Evolutionary conservation across 2,797 vertebrate genomes (phyloP).

Genomic region (Hoplostethus atlanticus): DNA sequence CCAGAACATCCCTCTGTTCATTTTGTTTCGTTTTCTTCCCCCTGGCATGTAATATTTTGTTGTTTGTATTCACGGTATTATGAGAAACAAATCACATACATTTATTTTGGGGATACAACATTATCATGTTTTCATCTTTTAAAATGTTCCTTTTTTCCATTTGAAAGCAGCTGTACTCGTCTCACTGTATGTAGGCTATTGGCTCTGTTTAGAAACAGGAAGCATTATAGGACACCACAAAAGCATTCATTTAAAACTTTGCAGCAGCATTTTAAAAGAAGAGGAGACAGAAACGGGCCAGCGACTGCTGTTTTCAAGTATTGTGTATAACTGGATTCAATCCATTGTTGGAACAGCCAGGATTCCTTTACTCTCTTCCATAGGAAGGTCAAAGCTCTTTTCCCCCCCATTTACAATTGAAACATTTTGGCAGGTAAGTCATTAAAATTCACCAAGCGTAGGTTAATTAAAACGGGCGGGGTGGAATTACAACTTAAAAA

Average conservation of each 20-base stretch:
- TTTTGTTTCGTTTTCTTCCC: constrained; percentile 75
- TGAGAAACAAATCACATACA: constrained; percentile 96
- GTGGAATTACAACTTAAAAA: constrained; percentile 89
- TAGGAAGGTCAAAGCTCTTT: constrained; percentile 92
- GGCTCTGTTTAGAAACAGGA: constrained; percentile 84
- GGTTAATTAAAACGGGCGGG: constrained; percentile 82
- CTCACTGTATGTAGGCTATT: constrained; percentile 81
- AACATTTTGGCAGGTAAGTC: constrained; percentile 85
- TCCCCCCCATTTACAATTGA: constrained; percentile 78
- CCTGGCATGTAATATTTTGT: constrained; percentile 64
- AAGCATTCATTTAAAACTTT: constrained; percentile 94
- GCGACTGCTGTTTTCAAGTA: constrained; percentile 88
- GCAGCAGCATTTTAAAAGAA: constrained; percentile 92
- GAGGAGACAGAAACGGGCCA: constrained; percentile 89
- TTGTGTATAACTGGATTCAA: constrained; percentile 86
- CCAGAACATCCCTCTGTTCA: constrained; percentile 80
- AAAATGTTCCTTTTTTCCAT: constrained; percentile 70
- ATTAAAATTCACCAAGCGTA: constrained; percentile 77
- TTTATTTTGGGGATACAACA: constrained; percentile 96
- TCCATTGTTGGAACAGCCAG: constrained; percentile 88
- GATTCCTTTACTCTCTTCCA: constrained; percentile 94
- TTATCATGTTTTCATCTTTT: constrained; percentile 88
- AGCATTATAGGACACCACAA: constrained; percentile 91
- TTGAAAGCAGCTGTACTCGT: constrained; percentile 86
- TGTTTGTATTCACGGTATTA: constrained; percentile 91